Evolutionary conservation across 1,140 invertebrate species (phyloP), one percentile per base, ranked within the genome.

Genomic region (Drosophila subpulchrella): DNA sequence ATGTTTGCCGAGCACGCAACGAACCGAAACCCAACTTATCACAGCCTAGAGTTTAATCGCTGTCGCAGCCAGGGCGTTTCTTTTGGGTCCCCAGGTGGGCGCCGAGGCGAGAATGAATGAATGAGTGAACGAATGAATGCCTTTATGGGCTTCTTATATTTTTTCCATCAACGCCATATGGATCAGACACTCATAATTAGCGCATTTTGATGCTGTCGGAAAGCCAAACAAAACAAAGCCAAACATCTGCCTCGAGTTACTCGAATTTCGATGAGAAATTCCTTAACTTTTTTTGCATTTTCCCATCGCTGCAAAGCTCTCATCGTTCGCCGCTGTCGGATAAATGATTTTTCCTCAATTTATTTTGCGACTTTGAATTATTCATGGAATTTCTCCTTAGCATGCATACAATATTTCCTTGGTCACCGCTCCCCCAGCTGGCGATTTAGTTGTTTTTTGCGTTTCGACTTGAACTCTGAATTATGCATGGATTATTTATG

Each of bases 301-400:
- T 55, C 10, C 13, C 32, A 44, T 46, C 44, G n/a, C 32, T 66
- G 67, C 51, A 47, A 6, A 39, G 60, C 30, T 36, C 30, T 63
- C n/a, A 46, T 11, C 58, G 30, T 55, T 20, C 27, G 44, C 17
- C 41, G 61, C 17, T 67, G 48, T 58, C 44, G 82, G 59, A 59
- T 74, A 86, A 85, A 84, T 86, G 78, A 86, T 67, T 78, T 85
- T 78, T 15, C 42, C 56, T 62, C 53, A 67, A 67, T 78, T 46
- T 59, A 50, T 30, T 30, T 48, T 17, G 48, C 27, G 13, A 58
- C 32, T 56, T 36, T 83, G 74, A 86, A 85, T 86, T 68, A 86
- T 85, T 85, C 78, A 85, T 85, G 47, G n/a, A 30, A 62, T 50
- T 78, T 47, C 73, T 57, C 20, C 41, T 62, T 36, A 53, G 10